Conservation (phyloP, 2,113 vertebrate genomes). For the Heteronetta atricapilla region DNA sequence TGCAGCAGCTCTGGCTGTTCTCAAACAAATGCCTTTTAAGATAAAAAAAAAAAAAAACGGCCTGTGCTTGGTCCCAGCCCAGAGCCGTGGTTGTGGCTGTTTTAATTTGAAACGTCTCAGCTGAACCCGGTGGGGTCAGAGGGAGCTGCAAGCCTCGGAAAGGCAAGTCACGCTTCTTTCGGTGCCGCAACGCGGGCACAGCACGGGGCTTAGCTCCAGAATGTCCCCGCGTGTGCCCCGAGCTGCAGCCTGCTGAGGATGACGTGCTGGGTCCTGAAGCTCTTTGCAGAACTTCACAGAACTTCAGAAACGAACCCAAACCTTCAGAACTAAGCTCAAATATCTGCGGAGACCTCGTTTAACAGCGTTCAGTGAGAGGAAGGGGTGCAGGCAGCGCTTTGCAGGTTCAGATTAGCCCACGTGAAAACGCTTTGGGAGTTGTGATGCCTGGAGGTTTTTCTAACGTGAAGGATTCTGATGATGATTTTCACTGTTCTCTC, state of each 20-base stretch:
- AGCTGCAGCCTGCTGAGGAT: neutral
- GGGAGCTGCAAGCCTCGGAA: neutral
- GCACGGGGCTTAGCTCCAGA: neutral
- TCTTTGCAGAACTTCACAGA: too few species aligned
- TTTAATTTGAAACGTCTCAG: neutral
- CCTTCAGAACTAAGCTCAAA: neutral
- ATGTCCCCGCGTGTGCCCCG: neutral
- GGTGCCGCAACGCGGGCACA: slow-evolving; percentile 44
- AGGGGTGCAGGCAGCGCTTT: neutral
- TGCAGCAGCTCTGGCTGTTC: slow-evolving; percentile 2
- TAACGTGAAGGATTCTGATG: neutral
- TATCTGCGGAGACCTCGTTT: fast-evolving
- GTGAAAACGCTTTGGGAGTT: neutral
- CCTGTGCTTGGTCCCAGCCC: neutral
- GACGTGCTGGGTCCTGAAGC: too few species aligned
- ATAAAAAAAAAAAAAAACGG: neutral
- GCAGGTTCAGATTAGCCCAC: neutral
- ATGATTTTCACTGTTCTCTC: neutral
- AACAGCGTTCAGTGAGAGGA: neutral
- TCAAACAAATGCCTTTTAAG: slow-evolving; percentile 60
- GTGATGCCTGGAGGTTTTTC: neutral
- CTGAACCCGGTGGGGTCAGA: slow-evolving; percentile 6
- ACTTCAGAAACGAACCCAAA: too few species aligned
- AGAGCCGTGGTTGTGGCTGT: neutral
- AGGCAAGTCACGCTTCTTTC: slow-evolving; percentile 9